Base-by-base conservation (phyloP, 2,113 vertebrate genomes). In the Clinocottus analis region DNA sequence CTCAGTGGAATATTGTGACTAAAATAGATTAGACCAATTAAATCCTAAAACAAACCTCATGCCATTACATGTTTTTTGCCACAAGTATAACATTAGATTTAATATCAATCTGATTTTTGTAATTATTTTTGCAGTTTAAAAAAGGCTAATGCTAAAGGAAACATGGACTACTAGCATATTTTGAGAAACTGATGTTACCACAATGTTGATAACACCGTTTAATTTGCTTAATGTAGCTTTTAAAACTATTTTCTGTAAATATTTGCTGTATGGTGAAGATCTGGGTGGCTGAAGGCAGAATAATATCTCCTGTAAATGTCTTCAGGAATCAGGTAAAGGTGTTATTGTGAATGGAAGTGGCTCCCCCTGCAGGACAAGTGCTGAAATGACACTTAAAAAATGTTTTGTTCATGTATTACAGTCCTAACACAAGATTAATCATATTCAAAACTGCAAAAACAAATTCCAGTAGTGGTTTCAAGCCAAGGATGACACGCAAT, bases 401-500 rank as follows among this genome's bases (percentile, higher is more conserved):
- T 0, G 14, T 1, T 62, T 39, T 29, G 25, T 72, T 77, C 2
- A 3, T 73, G 55, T 77, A 83, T 53, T 69, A 45, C 64, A 79
- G 8, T 45, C 9, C 11, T 19, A 47, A 17, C 60, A 75, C 12
- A 71, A 75, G 7, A 62, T 19, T 25, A 47, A 55, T 31, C 53
- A 71, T 68, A 25, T 19, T 12, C 17, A 12, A 2, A 49, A 68
- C 25, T 59, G 12, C 11, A 56, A 63, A 72, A 66, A 67, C 43
- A 72, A 67, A 67, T 10, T 33, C 63, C 53, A 72, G 37, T 64
- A 68, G 45, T 39, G 33, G 39, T 80, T 75, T 87, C 59, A 70
- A 73, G 62, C 58, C 72, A 85, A 10, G 27, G 71, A 74, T 23
- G 72, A 85, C 87, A 88, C 87, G 80, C 79, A 82, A 77, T 39